Evolutionary conservation across 2,797 vertebrate genomes (phyloP).

Genomic region (Etheostoma nigrum): DNA sequence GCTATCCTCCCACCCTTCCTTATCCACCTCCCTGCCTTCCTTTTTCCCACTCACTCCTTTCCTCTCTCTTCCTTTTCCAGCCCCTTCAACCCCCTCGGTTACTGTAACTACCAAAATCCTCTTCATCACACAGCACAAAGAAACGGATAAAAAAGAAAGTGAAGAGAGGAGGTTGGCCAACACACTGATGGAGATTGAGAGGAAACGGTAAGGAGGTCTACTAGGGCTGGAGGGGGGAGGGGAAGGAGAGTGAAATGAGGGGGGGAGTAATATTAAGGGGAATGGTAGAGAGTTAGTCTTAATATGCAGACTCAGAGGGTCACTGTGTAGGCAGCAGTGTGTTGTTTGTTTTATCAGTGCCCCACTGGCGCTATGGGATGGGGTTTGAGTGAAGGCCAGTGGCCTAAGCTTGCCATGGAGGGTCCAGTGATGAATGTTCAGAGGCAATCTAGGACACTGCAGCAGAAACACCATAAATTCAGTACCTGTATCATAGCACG

Average conservation of each 20-base stretch:
- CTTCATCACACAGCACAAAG: slow-evolving; percentile 70
- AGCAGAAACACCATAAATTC: slow-evolving; percentile 90
- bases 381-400: slow-evolving; percentile 85
- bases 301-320: slow-evolving; percentile 75
- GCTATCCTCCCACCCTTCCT: slow-evolving; percentile 62
- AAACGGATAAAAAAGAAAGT: slow-evolving; percentile 53
- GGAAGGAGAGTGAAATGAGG: slow-evolving; percentile 47
- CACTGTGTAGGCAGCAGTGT: slow-evolving; percentile 68
- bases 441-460: slow-evolving; percentile 86
- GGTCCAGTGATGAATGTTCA: slow-evolving; percentile 88
- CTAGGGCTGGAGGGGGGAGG: slow-evolving; percentile 24
- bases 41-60: slow-evolving; percentile 58
- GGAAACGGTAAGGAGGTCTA: slow-evolving; percentile 51
- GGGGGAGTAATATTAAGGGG: slow-evolving; percentile 47
- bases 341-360: slow-evolving; percentile 85
- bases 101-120: slow-evolving; percentile 73
- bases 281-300: slow-evolving; percentile 49
- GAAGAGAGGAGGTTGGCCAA: slow-evolving; percentile 44
- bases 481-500: slow-evolving; percentile 79
- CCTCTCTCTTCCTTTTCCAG: slow-evolving; percentile 70
- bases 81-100: slow-evolving; percentile 69
- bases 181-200: slow-evolving; percentile 56
- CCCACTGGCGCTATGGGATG: slow-evolving; percentile 77
- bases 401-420: slow-evolving; percentile 84
- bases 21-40: slow-evolving; percentile 53